A percentile compares a stretch with the other conserved stretches of the same genome.
Evolutionary conservation across 2,797 vertebrate genomes (phyloP).

Genomic region (Phataginus tricuspis): DNA sequence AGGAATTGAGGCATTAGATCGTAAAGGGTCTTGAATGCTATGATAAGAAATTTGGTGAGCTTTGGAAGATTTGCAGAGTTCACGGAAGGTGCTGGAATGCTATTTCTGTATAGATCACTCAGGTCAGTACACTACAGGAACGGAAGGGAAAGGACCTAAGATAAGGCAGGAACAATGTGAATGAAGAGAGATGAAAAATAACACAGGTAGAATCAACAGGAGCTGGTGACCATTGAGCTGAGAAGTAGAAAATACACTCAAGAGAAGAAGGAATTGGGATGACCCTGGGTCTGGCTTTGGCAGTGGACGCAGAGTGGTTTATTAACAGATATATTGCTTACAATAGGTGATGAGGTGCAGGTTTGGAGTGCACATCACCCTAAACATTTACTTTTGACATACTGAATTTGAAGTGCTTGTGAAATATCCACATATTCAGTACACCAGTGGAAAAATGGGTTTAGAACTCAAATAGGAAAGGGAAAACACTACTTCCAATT

Average conservation of each 20-base stretch:
- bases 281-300: background rate
- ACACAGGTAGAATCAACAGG: background rate
- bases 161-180: background rate
- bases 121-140: background rate
- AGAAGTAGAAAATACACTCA: background rate
- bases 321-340: background rate
- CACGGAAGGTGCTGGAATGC: background rate
- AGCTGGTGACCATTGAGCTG: background rate
- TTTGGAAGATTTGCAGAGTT: constrained; percentile 32
- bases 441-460: background rate
- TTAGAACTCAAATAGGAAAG: background rate
- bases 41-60: background rate
- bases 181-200: background rate
- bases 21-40: background rate
- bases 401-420: background rate
- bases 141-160: background rate
- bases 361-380: background rate
- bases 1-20: background rate
- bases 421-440: background rate
- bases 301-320: background rate
- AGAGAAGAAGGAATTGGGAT: background rate
- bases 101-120: background rate
- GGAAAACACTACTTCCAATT: background rate
- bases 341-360: background rate
- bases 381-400: background rate